Conservation (phyloP, 2,888 invertebrate species). For the Drosophila kanekoi region DNA sequence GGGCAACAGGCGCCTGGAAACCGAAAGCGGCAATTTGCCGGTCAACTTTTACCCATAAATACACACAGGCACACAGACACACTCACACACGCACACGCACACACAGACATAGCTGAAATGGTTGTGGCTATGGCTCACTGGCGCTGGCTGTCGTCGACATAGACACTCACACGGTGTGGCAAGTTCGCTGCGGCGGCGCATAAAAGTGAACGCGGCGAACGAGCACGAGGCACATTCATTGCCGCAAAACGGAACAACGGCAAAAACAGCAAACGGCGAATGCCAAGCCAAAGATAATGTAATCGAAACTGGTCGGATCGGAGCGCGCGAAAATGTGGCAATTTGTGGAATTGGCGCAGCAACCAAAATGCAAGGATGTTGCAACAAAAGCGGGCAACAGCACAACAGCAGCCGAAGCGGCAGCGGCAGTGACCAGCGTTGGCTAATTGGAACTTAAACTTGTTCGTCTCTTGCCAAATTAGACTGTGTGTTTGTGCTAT, state of each 20-base stretch:
- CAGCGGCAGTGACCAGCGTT: constrained; percentile 52
- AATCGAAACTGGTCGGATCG: constrained; percentile 77
- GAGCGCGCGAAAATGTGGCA: constrained; percentile 68
- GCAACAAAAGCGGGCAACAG: constrained; percentile 48
- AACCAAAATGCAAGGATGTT: constrained; percentile 60
- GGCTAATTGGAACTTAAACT: constrained; percentile 60
- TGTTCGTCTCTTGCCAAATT: constrained; percentile 52
- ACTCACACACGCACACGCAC: background rate
- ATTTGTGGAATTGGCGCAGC: constrained; percentile 67
- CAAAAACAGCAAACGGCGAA: constrained; percentile 53
- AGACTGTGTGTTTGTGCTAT: constrained; percentile 21
- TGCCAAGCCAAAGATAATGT: constrained; percentile 68
- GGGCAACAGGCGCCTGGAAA: constrained; percentile 37
- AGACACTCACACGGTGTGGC: constrained; percentile 75
- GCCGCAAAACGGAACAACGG: constrained; percentile 77
- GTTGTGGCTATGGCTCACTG: constrained; percentile 16
- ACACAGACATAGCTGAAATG: background rate
- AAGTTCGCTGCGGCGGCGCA: constrained; percentile 64
- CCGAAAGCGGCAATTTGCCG: constrained; percentile 59
- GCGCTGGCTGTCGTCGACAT: constrained; percentile 45
- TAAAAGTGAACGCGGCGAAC: constrained; percentile 71
- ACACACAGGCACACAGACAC: constrained; percentile 5
- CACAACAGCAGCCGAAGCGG: constrained; percentile 13
- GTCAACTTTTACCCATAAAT: constrained; percentile 62
- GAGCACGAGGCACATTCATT: constrained; percentile 65